Base-by-base conservation (phyloP, 1,140 invertebrate genomes). In the Caenorhabditis inopinata region DNA sequence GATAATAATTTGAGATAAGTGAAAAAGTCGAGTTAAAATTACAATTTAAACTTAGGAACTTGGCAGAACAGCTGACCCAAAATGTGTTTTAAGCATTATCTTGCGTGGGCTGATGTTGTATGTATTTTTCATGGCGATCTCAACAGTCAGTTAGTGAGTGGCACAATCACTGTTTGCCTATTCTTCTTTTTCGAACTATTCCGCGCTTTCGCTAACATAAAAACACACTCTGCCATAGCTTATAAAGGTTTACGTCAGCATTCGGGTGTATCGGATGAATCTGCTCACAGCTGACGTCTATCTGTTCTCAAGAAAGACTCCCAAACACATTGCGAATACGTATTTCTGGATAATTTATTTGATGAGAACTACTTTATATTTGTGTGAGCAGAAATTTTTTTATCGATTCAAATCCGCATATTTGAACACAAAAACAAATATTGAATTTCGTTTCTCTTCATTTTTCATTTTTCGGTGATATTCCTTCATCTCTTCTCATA, bases 121-220 rank as follows among this genome's bases (percentile, higher is more conserved):
- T 68, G 58, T 25, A 38, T 68, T 21, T 2, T 16, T 68, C 32
- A 35, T 32, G 58, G 35, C 32, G 32, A 32, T 2, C 38, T 42
- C 16, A n/a, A 68, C 58, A 38, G 58, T 38, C 27, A 7, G 38
- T 42, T n/a, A n/a, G 51, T 58, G 51, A 16, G 51, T 58, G 51
- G 58, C 58, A 68, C 58, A 68, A 42, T 68, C 58, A 68, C 58
- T 68, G 18, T 68, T 68, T 68, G 58, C 58, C 32, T 68, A n/a
- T 62, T 62, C 27, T 21, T 18, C 32, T 29, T 58, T n/a, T 68
- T 68, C 38, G 58, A 68, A 68, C 58, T 38, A 32, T 68, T 9
- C 58, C 25, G n/a, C 0, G 32, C 58, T 68, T 11, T 18, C 9
- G n/a, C 9, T 1, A 18, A 0, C 12, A 0, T 4, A 9, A 29